Evolutionary conservation across 2,888 invertebrate genomes (phyloP), one percentile per base, ranked within the genome.

Genomic region (Cantharis flavilabris): DNA sequence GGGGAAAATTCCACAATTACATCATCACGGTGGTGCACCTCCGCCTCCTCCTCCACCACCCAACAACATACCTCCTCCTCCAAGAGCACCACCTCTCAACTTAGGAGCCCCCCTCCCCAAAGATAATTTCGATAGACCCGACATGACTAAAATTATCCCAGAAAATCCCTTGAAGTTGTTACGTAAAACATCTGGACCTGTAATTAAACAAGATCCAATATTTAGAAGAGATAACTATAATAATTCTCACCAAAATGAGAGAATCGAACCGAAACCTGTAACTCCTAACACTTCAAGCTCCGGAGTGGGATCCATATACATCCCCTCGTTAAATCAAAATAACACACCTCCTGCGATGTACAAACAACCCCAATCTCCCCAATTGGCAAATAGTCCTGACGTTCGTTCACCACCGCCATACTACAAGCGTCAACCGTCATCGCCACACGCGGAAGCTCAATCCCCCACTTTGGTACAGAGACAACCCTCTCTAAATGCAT

Each of bases 111-210:
- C 91, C 89, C 85, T 90, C 87, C 83, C 89, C 83, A 85, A 88
- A 76, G 83, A 87, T 83, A 91, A 81, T 86, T 88, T 86, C n/a
- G 89, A 92, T 86, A 89, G 94, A 77, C 94, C 94, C 16, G 94
- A 94, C 88, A 94, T 94, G 83, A 94, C 94, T 18, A 87, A 87
- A 72, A 88, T 88, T 69, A 94, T 94, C 70, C 94, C 94, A 9
- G 90, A 93, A 79, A 94, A 94, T 85, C 94, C 94, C 0, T 94
- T 94, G 87, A 92, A 93, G 26, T 89, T 92, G 88, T 86, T 94
- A 79, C 90, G 92, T 81, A 93, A 93, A 89, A 93, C 94, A 3
- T 91, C 93, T 78, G 93, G 93, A 76, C 79, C 79, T 9, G 76
- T 79, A 11, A 70, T 77, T 2, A 79, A 79, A 74, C 72, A 70